phyloP scores from a whole-genome alignment of 2,888 invertebrate species.

The Diaperis boleti region DNA sequence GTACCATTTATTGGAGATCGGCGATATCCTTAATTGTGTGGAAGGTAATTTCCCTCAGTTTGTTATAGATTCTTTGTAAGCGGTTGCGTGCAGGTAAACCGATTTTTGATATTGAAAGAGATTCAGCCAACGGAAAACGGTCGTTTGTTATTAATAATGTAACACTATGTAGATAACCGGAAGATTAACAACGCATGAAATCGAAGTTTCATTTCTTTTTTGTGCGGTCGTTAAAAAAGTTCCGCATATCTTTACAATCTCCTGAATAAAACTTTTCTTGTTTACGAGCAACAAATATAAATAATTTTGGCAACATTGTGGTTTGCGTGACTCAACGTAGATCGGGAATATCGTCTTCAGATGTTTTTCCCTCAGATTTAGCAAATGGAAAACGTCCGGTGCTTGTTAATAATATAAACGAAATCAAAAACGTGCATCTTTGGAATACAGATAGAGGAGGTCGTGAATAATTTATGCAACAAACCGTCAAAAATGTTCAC shows the following conservation, averaged over 20 bases:
- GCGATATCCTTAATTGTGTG: background rate
- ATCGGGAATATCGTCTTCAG: background rate
- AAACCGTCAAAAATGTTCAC: conserved; percentile 5
- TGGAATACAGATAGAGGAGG: background rate
- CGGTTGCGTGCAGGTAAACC: background rate
- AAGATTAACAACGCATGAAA: too few relatives aligned
- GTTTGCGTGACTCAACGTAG: background rate
- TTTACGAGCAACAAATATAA: background rate
- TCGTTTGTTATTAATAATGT: conserved; percentile 2
- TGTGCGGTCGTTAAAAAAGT: too few relatives aligned
- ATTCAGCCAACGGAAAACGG: background rate
- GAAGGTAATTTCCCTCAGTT: background rate
- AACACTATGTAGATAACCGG: background rate
- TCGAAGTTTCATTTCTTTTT: too few relatives aligned
- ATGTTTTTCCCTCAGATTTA: conserved; percentile 8
- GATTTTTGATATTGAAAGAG: conserved; percentile 1
- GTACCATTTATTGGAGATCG: background rate
- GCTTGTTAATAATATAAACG: conserved; percentile 20
- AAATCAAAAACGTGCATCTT: conserved; percentile 8
- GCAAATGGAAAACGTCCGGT: conserved; percentile 25
- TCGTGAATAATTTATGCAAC: conserved; percentile 6
- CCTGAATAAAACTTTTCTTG: background rate
- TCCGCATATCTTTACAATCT: background rate
- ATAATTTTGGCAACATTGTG: background rate
- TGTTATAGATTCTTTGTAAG: background rate